Evolutionary conservation across 2,888 invertebrate species (phyloP).

Genomic region (Abscondita cerata): DNA sequence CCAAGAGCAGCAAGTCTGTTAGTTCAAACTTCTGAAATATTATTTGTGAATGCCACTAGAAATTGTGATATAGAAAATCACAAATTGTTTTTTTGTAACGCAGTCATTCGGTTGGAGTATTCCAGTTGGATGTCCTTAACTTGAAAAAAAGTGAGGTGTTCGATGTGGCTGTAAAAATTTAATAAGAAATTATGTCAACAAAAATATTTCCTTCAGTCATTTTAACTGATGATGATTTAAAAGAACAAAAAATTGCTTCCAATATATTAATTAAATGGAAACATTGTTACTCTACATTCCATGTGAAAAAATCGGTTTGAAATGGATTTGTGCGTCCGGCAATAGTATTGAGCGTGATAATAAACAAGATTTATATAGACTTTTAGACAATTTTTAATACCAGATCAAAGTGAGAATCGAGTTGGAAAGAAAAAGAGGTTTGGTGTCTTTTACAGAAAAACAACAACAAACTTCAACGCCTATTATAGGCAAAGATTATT

Average conservation of each 20-base stretch:
- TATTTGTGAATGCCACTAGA: constrained; percentile 29
- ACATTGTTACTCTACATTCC: neutral
- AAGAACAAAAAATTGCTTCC: neutral
- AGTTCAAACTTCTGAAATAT: constrained; percentile 23
- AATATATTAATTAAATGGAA: neutral
- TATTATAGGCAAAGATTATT: neutral
- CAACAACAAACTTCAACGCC: neutral
- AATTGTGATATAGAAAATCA: constrained; percentile 28
- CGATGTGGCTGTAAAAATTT: neutral
- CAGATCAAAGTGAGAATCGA: neutral
- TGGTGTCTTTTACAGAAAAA: neutral
- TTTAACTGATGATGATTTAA: neutral
- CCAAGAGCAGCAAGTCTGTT: constrained; percentile 14
- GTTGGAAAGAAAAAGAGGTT: neutral
- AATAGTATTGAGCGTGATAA: neutral
- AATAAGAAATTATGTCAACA: neutral
- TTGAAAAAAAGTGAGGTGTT: neutral
- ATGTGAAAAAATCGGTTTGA: neutral
- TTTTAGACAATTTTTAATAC: neutral
- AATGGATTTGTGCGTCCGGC: neutral
- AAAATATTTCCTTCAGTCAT: neutral
- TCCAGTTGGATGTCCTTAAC: too few species aligned
- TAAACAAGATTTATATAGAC: neutral
- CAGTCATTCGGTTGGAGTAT: too few species aligned
- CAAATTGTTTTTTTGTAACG: constrained; percentile 18